Evolutionary conservation across 2,797 vertebrate genomes (phyloP).

Genomic region (Atherinosoma microstoma): DNA sequence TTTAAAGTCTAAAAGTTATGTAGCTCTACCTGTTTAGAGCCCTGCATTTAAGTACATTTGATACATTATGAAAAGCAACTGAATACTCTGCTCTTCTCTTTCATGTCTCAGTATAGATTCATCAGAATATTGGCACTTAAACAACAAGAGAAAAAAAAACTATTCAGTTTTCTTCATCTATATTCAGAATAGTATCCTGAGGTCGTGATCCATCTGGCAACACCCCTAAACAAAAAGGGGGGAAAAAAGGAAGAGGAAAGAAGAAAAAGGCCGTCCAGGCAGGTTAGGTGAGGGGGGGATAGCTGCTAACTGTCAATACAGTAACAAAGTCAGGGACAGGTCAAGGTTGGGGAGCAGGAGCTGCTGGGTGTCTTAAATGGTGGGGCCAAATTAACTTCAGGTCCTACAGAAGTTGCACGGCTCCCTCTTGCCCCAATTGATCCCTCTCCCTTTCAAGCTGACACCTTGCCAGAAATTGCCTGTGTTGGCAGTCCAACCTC

Average conservation of each 20-base stretch:
- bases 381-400: conserved; percentile 51
- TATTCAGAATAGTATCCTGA: conserved; percentile 24
- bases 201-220: conserved; percentile 30
- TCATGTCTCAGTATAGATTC: too few species aligned
- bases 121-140: too few species aligned
- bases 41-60: too few species aligned
- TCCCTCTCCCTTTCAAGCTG: conserved; percentile 41
- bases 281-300: conserved; percentile 33
- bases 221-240: not conserved
- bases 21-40: too few species aligned
- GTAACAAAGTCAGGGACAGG: conserved; percentile 48
- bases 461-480: conserved; percentile 42
- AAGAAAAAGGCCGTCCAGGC: conserved; percentile 26
- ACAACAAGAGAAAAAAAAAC: too few species aligned
- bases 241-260: not conserved
- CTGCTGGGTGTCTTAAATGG: conserved; percentile 41
- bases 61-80: too few species aligned
- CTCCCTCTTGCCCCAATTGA: conserved; percentile 60
- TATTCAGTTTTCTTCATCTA: conserved; percentile 8
- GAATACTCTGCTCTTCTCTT: too few species aligned
- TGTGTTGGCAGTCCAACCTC: conserved; percentile 49
- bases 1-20: too few species aligned
- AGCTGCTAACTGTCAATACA: conserved; percentile 54
- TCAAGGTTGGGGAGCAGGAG: conserved; percentile 49
- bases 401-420: conserved; percentile 25